Conservation (phyloP, 2,113 vertebrate genomes). For the Albula glossodonta region DNA sequence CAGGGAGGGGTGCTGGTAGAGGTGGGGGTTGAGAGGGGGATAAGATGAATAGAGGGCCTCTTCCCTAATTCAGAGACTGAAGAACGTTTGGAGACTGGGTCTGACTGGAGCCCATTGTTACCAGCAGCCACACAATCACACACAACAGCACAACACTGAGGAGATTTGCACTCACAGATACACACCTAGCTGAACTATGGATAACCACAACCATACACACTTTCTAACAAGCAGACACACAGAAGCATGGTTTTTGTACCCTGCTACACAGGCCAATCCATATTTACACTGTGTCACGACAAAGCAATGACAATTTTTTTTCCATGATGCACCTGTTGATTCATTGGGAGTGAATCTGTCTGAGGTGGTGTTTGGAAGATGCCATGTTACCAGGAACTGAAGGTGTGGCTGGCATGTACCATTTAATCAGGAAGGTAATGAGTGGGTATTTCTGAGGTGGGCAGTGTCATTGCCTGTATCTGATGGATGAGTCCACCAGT, state of each 20-base stretch:
- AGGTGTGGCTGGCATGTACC: not conserved
- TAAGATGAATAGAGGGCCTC: constrained; percentile 2
- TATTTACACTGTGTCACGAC: not conserved
- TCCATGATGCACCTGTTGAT: not conserved
- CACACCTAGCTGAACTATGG: not conserved
- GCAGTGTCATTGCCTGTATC: too few relatives aligned
- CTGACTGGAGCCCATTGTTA: not conserved
- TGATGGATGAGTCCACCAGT: too few relatives aligned
- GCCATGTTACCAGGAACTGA: not conserved
- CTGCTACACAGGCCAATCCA: not conserved
- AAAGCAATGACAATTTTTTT: not conserved
- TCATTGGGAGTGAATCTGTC: not conserved
- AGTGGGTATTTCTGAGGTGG: not conserved
- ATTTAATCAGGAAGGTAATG: not conserved
- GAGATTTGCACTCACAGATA: not conserved
- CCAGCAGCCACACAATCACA: not conserved
- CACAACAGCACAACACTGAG: not conserved
- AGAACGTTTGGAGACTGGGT: not conserved
- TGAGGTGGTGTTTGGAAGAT: not conserved
- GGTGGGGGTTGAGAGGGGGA: not conserved
- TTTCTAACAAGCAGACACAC: not conserved
- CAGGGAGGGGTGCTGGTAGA: not conserved
- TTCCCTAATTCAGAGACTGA: constrained; percentile 1
- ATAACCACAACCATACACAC: not conserved
- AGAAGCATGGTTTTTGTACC: not conserved